Percentiles rank a stretch among this genome's conserved stretches.
Conservation (phyloP, 2,888 invertebrate genomes). For the Trimorus sp. region DNA sequence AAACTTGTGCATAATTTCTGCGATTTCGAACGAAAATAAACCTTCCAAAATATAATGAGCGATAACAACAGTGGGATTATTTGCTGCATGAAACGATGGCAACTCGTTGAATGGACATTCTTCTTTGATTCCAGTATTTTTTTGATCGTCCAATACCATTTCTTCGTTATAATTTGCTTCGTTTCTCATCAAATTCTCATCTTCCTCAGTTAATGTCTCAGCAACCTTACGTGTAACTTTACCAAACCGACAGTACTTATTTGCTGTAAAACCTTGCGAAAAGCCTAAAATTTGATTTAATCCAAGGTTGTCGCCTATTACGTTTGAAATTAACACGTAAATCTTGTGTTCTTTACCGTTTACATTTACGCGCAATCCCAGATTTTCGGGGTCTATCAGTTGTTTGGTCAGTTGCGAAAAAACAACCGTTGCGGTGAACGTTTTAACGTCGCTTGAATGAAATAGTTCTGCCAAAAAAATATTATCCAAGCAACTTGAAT, state of each 20-base stretch:
- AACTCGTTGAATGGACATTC: constrained; percentile 44
- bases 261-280: constrained; percentile 5
- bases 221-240: constrained; percentile 27
- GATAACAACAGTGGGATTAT: constrained; percentile 62
- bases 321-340: constrained; percentile 8
- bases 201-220: constrained; percentile 15
- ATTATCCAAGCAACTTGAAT: constrained; percentile 27
- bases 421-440: constrained; percentile 7
- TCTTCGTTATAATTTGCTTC: not conserved
- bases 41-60: constrained; percentile 67
- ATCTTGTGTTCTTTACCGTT: not conserved
- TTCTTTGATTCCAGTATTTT: not conserved
- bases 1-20: not conserved
- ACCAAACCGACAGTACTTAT: constrained; percentile 33
- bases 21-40: constrained; percentile 55
- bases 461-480: constrained; percentile 51
- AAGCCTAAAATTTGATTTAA: constrained; percentile 1
- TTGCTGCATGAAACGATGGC: constrained; percentile 44
- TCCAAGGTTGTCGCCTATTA: constrained; percentile 24
- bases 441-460: constrained; percentile 37
- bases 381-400: constrained; percentile 41
- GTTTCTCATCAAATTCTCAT: not conserved
- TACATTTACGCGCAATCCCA: constrained; percentile 37
- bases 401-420: constrained; percentile 43
- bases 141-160: not conserved